A percentile compares a stretch with the other conserved stretches of the same genome.
Conservation (phyloP, 2,797 vertebrate species). For the Hypotaenidia philippensis region DNA sequence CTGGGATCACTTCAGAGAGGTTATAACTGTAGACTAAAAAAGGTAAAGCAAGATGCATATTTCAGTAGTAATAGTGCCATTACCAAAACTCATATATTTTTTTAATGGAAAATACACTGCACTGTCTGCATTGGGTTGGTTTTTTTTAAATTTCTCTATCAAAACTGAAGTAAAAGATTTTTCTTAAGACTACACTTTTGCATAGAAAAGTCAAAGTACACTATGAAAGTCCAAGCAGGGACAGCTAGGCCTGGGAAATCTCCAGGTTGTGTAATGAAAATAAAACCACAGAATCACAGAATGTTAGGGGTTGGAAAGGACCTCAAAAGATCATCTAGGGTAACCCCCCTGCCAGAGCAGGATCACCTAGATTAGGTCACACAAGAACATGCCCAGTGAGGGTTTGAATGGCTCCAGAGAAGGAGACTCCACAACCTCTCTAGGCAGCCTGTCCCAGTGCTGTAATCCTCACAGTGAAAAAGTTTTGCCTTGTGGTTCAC, state of each 20-base stretch:
- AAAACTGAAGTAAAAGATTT: neutral
- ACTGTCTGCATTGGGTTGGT: neutral
- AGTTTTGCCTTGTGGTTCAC: too few relatives aligned
- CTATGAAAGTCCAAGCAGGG: neutral
- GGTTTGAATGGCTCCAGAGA: too few relatives aligned
- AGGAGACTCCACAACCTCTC: too few relatives aligned
- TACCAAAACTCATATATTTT: neutral
- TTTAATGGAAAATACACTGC: neutral
- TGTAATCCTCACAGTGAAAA: too few relatives aligned
- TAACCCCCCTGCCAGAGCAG: too few relatives aligned
- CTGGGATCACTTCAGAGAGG: neutral
- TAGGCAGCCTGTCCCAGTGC: too few relatives aligned
- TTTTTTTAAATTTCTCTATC: neutral
- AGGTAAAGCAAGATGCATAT: neutral
- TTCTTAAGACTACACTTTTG: neutral
- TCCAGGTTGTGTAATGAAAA: slow-evolving; percentile 78
- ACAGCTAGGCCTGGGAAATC: slow-evolving; percentile 72
- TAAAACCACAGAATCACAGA: neutral
- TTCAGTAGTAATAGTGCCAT: neutral
- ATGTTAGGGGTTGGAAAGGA: too few relatives aligned
- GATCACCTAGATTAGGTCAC: too few relatives aligned
- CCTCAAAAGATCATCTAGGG: too few relatives aligned
- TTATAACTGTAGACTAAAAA: neutral
- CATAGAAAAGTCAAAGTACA: neutral
- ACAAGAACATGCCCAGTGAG: too few relatives aligned